Percentiles rank a stretch among this genome's conserved stretches.
Evolutionary conservation across 2,888 invertebrate species (phyloP).

Genomic region (Osmoderma eremita): DNA sequence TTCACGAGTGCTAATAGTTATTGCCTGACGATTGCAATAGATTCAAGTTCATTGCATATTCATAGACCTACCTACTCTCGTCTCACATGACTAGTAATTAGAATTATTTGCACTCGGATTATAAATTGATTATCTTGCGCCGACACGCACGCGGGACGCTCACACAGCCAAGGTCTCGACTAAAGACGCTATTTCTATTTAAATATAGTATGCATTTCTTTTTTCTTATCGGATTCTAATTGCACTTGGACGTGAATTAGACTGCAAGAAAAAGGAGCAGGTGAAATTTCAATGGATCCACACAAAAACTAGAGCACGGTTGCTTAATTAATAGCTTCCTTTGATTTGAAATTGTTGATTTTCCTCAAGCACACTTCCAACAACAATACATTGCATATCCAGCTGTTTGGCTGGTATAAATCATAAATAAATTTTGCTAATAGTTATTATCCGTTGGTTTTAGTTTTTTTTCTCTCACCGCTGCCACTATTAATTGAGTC

Average conservation of each 20-base stretch:
- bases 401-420: no score
- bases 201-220: slow-evolving; percentile 5
- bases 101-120: slow-evolving; percentile 59
- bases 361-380: no score
- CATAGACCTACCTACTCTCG: slow-evolving; percentile 60
- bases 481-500: no score
- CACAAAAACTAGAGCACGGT: background rate
- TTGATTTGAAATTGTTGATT: background rate
- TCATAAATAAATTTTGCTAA: no score
- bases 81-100: slow-evolving; percentile 60
- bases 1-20: slow-evolving; percentile 57
- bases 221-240: slow-evolving; percentile 23
- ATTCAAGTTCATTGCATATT: slow-evolving; percentile 62
- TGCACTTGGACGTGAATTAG: slow-evolving; percentile 10
- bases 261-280: no score
- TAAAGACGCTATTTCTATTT: slow-evolving; percentile 20
- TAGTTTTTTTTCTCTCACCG: no score
- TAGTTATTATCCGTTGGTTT: no score
- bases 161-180: slow-evolving; percentile 28
- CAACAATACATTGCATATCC: no score
- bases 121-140: slow-evolving; percentile 58
- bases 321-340: background rate
- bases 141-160: slow-evolving; percentile 51
- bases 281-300: background rate
- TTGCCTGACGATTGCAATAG: slow-evolving; percentile 60